Evolutionary conservation across 2,797 vertebrate species (phyloP).

Genomic region (Chrysolophus pictus): DNA sequence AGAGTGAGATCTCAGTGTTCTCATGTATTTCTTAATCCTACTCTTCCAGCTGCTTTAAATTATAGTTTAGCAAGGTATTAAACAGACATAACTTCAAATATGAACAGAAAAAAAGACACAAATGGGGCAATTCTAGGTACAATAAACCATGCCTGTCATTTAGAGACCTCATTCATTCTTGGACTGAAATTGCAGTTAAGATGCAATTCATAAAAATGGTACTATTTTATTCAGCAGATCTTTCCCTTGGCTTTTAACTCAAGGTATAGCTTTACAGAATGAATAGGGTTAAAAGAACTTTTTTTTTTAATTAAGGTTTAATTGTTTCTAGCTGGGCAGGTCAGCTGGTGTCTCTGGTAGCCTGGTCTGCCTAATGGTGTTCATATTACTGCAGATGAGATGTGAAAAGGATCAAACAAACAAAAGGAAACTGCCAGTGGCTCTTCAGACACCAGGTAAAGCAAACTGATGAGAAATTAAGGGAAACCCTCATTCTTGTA

Average conservation of each 20-base stretch:
- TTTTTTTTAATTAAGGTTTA: constrained; percentile 29
- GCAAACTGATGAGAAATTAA: background rate
- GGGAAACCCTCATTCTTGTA: background rate
- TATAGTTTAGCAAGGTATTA: constrained; percentile 51
- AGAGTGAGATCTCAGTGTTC: constrained; percentile 23
- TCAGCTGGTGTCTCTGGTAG: background rate
- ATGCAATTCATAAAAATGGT: constrained; percentile 25
- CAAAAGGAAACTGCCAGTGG: background rate
- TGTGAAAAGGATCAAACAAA: constrained; percentile 8
- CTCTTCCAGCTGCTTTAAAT: constrained; percentile 46
- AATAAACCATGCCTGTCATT: constrained; percentile 53
- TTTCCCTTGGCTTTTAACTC: background rate
- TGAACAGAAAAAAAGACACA: constrained; percentile 16
- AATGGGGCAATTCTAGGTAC: constrained; percentile 35
- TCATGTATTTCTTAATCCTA: constrained; percentile 22
- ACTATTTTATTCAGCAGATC: constrained; percentile 20
- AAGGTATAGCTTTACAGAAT: background rate
- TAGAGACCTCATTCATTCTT: constrained; percentile 23
- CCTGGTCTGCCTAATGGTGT: background rate
- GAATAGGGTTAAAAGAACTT: background rate
- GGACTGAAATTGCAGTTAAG: constrained; percentile 32
- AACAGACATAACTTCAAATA: constrained; percentile 57
- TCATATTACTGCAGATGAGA: background rate
- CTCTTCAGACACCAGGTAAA: background rate
- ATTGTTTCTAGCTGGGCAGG: background rate